Conservation (phyloP, 2,888 invertebrate genomes). For the Oscheius myriophilus region DNA sequence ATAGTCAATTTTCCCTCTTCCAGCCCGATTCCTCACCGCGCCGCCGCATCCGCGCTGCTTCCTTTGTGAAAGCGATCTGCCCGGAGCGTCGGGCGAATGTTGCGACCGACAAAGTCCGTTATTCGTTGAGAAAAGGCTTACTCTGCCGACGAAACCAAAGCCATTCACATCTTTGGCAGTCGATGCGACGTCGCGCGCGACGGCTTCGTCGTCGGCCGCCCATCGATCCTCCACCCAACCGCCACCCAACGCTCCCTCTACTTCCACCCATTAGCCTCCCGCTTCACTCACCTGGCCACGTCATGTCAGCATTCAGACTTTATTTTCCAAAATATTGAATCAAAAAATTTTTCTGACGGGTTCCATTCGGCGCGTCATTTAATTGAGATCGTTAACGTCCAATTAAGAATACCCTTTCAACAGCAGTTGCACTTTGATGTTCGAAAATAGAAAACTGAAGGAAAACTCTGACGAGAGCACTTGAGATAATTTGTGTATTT, state of each 20-base stretch:
- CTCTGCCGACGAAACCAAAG: constrained; percentile 19
- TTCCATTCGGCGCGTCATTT: background rate
- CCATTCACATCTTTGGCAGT: constrained; percentile 6
- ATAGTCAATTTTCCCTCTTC: constrained; percentile 1
- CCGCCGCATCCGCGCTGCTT: background rate
- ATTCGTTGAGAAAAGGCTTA: background rate
- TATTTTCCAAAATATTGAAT: background rate
- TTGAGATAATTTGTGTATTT: no score
- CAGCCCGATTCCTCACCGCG: background rate
- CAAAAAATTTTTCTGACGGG: background rate
- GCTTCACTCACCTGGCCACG: constrained; percentile 1
- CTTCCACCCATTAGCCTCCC: constrained; percentile 20
- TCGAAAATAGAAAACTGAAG: no score
- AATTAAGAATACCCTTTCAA: no score
- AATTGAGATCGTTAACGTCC: no score
- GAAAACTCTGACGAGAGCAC: no score
- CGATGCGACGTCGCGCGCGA: constrained; percentile 17
- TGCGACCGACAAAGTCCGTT: background rate
- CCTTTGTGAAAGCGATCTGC: constrained; percentile 8
- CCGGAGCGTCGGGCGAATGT: constrained; percentile 1
- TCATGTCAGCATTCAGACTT: background rate
- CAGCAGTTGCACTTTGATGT: no score
- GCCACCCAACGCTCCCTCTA: constrained; percentile 6
- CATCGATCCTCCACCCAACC: constrained; percentile 27
- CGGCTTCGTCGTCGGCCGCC: constrained; percentile 14